Conservation (phyloP, 2,113 vertebrate genomes). For the Calidris pugnax region DNA sequence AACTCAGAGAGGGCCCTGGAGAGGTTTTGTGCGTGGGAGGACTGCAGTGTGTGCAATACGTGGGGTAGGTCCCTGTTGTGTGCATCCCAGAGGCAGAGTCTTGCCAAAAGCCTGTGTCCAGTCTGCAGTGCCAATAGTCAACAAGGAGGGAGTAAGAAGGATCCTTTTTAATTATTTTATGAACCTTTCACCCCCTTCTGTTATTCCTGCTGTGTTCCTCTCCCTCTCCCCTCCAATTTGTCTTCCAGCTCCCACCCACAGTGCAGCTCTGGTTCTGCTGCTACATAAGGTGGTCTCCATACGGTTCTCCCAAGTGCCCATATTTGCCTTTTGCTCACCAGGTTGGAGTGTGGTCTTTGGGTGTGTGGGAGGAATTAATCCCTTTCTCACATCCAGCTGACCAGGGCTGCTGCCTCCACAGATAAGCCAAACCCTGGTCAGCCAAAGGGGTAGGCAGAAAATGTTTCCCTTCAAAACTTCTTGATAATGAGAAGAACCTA, state of each 20-base stretch:
- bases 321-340: background rate
- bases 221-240: background rate
- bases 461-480: background rate
- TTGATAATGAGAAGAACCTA: background rate
- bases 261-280: background rate
- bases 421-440: background rate
- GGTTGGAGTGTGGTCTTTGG: background rate
- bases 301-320: background rate
- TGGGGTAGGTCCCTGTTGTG: background rate
- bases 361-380: slow-evolving; percentile 17
- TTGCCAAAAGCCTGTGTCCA: background rate
- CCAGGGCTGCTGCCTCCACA: background rate
- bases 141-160: background rate
- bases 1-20: background rate
- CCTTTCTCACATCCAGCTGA: background rate
- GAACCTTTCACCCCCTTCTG: background rate
- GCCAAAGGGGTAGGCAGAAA: background rate
- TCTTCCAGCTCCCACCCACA: slow-evolving; percentile 40
- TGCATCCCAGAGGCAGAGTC: background rate
- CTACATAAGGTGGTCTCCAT: background rate
- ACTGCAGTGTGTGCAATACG: background rate
- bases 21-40: slow-evolving; percentile 39
- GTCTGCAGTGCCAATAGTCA: background rate
- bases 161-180: background rate
- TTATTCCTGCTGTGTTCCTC: background rate